Conservation (phyloP, 2,113 vertebrate genomes). For the Barbus barbus region DNA sequence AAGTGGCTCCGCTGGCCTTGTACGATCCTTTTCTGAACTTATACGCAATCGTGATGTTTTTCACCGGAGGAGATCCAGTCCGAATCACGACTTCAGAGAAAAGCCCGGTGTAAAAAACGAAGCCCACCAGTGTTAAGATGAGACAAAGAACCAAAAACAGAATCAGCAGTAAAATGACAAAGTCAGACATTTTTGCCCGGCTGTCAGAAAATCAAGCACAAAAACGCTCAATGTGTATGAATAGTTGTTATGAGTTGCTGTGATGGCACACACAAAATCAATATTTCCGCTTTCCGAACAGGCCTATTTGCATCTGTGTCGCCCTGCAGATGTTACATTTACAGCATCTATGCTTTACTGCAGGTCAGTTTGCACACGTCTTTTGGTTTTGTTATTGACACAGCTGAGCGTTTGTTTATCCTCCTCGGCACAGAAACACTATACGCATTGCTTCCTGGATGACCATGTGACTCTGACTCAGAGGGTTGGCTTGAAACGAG, state of each 20-base stretch:
- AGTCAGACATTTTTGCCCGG: slow-evolving; percentile 77
- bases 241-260: background rate
- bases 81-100: slow-evolving; percentile 82
- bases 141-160: slow-evolving; percentile 77
- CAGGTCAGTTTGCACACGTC: background rate
- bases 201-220: background rate
- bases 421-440: slow-evolving; percentile 68
- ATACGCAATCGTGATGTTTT: slow-evolving; percentile 87
- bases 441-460: slow-evolving; percentile 69
- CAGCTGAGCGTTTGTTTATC: slow-evolving; percentile 58
- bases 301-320: background rate
- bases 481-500: slow-evolving; percentile 15
- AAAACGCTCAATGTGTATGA: background rate
- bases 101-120: slow-evolving; percentile 87
- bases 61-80: slow-evolving; percentile 86
- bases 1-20: slow-evolving; percentile 82
- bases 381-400: slow-evolving; percentile 34
- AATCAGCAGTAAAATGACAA: slow-evolving; percentile 83
- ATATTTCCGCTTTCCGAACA: background rate
- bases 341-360: background rate
- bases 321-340: background rate
- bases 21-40: slow-evolving; percentile 89
- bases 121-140: slow-evolving; percentile 80
- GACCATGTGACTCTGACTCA: slow-evolving; percentile 51
- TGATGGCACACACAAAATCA: background rate